Base-by-base conservation (phyloP, 2,888 invertebrate species). In the Nemoura dubitans region DNA sequence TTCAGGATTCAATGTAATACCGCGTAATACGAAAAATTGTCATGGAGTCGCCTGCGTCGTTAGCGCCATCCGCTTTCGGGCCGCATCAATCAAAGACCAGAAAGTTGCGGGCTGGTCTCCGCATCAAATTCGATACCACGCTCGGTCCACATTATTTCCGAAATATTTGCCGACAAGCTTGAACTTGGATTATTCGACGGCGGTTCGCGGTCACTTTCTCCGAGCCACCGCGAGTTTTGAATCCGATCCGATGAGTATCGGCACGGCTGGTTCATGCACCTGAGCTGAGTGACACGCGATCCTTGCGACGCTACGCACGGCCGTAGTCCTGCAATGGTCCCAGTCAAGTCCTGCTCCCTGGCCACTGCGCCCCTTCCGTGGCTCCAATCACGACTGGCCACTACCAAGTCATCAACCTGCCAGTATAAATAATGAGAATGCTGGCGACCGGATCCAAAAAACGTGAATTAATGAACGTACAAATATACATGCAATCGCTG, bases 121-220 rank as follows among this genome's bases (percentile, higher is more conserved):
- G 36, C 10, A 36, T 10, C 36, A 36, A 6, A 36, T 36, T 36
- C 36, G 36, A 36, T 6, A 36, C 36, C 36, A 36, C 36, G 59
- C 59, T 59, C 59, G 21, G 14, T 21, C 10, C 6, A 3, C 16
- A 14, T 59, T 59, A 10, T 59, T 59, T 21, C 14, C 14, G 10
- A 59, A 21, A 21, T 10, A 59, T 59, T 59, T 59, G 16, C 14
- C 16, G 59, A 59, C 59, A 59, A 7, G 14, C 59, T 59, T 59
- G 59, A 59, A 59, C 59, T 59, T 59, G 59, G 59, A 59, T 59
- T 59, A 59, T 59, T 59, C 14, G 59, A 59, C 59, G 2, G n/a
- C n/a, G n/a, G n/a, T 59, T 59, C 59, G 59, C 59, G 59, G 59
- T 59, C 59, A 59, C 59, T 59, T 59, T 59, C 59, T 21, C 59